phyloP scores from a whole-genome alignment of 2,113 vertebrate species.

The Phoxinus phoxinus region DNA sequence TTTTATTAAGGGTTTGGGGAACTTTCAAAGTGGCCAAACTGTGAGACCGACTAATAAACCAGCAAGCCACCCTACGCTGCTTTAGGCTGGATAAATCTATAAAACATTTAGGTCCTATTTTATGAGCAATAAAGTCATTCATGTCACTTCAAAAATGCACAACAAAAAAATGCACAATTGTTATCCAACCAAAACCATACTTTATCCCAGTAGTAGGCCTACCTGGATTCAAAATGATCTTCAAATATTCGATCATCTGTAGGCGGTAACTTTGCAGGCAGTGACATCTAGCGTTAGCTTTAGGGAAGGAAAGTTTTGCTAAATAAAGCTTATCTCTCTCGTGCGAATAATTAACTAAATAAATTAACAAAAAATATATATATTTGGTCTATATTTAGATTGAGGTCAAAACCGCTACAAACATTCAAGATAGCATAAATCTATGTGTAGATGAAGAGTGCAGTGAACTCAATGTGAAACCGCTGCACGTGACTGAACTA shows the following conservation, averaged over 20 bases:
- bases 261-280: slow-evolving; percentile 7
- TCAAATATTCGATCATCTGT: not conserved
- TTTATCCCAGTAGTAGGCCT: not conserved
- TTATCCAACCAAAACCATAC: not conserved
- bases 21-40: not conserved
- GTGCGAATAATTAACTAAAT: not conserved
- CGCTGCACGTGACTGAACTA: not conserved
- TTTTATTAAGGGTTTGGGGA: not conserved
- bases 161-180: not conserved
- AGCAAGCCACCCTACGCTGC: not conserved
- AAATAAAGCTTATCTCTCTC: not conserved
- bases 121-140: not conserved
- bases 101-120: not conserved
- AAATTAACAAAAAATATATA: not conserved
- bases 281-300: slow-evolving; percentile 45
- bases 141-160: not conserved
- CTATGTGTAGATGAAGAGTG: too few species aligned
- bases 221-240: not conserved
- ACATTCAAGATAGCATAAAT: not conserved
- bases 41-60: not conserved
- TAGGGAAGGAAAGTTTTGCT: not conserved
- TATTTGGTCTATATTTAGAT: not conserved
- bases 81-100: not conserved
- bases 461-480: too few species aligned
- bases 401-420: not conserved